Evolutionary conservation across 2,113 vertebrate species (phyloP).

Genomic region (Isichthys henryi): DNA sequence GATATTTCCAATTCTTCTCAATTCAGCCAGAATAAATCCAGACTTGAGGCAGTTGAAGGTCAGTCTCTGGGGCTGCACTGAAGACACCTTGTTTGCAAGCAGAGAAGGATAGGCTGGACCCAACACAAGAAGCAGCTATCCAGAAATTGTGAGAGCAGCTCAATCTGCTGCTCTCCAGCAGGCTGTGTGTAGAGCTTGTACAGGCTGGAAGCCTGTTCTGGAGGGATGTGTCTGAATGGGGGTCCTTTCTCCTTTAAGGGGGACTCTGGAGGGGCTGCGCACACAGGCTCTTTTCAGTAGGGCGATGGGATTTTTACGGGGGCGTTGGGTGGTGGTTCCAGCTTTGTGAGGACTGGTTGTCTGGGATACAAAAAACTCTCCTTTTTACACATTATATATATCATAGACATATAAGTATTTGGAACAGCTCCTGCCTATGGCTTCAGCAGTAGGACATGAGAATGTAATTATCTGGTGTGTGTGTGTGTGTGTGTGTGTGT

Average conservation of each 20-base stretch:
- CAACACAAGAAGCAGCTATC: neutral
- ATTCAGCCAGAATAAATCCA: neutral
- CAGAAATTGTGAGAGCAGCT: neutral
- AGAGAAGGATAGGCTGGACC: neutral
- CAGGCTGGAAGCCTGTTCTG: neutral
- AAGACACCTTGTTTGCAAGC: neutral
- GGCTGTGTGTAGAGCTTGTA: neutral
- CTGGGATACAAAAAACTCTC: constrained; percentile 1
- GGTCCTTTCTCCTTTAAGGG: constrained; percentile 1
- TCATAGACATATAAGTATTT: neutral
- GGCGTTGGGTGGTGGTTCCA: neutral
- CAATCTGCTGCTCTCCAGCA: neutral
- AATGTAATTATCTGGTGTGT: constrained; percentile 2
- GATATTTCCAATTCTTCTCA: neutral
- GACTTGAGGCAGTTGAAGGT: neutral
- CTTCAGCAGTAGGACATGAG: neutral
- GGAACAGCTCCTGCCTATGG: neutral
- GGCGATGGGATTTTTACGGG: neutral
- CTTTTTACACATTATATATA: neutral
- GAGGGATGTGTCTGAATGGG: constrained; percentile 11
- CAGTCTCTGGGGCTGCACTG: neutral
- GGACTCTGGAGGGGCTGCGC: constrained; percentile 9
- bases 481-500: neutral
- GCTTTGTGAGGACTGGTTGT: neutral
- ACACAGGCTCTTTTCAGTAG: neutral